phyloP scores from a whole-genome alignment of 1,140 invertebrate genomes.

The Drosophila ananassae region DNA sequence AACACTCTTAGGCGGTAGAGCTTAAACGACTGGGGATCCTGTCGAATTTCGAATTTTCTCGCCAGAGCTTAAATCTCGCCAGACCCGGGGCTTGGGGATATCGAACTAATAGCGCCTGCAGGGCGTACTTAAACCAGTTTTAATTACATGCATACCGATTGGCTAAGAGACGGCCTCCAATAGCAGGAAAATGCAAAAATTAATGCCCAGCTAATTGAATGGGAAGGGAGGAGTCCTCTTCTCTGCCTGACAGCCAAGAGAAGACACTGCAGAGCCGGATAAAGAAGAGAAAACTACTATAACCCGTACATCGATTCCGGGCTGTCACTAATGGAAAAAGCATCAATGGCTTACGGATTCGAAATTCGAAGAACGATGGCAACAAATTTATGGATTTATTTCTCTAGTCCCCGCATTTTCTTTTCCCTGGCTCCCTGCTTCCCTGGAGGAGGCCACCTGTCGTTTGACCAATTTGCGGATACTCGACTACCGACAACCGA shows the following conservation, averaged over 20 bases:
- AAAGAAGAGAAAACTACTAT: conserved; percentile 29
- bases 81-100: conserved; percentile 1
- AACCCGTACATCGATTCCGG: conserved; percentile 16
- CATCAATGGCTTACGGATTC: conserved; percentile 79
- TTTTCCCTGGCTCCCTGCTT: too few species aligned
- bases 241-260: conserved; percentile 23
- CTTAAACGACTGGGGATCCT: conserved; percentile 19
- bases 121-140: conserved; percentile 69
- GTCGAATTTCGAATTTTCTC: conserved; percentile 1
- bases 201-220: conserved; percentile 71
- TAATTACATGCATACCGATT: conserved; percentile 75
- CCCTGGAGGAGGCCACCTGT: conserved; percentile 24
- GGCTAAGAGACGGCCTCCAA: conserved; percentile 7
- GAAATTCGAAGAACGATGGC: conserved; percentile 48
- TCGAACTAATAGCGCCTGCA: conserved; percentile 15
- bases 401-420: conserved; percentile 31
- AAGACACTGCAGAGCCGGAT: conserved; percentile 20
- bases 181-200: conserved; percentile 49
- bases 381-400: conserved; percentile 76
- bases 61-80: conserved; percentile 21
- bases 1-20: conserved; percentile 18
- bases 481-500: conserved; percentile 6
- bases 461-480: conserved; percentile 53
- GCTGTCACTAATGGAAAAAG: conserved; percentile 76
- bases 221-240: conserved; percentile 22